Conservation (phyloP, 2,797 vertebrate genomes). For the Bryconaethiops microstoma region DNA sequence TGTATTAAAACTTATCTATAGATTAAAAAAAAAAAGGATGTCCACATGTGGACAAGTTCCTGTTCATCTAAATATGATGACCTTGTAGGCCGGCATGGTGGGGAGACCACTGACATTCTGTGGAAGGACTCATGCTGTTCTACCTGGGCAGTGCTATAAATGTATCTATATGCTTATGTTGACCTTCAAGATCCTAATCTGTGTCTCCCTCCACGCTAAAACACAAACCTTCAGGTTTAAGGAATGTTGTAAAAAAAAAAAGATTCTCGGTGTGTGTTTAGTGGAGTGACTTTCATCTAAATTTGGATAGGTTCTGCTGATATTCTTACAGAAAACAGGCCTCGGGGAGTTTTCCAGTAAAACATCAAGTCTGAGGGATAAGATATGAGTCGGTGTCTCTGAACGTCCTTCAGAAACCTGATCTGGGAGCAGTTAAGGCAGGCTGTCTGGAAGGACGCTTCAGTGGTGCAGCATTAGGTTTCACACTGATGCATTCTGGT, state of each 20-base stretch:
- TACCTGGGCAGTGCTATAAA: conserved; percentile 19
- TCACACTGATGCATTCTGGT: conserved; percentile 35
- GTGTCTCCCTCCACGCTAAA: neutral
- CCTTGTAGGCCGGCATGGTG: conserved; percentile 7
- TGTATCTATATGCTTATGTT: conserved; percentile 10
- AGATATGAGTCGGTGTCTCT: neutral
- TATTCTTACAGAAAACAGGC: neutral
- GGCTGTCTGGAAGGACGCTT: neutral
- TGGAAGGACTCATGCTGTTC: conserved; percentile 26
- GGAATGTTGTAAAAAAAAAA: neutral
- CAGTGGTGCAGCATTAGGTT: conserved; percentile 8
- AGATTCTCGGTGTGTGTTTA: neutral
- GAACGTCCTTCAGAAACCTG: neutral
- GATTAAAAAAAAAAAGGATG: neutral
- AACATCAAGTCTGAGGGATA: neutral
- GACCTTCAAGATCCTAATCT: conserved; percentile 30
- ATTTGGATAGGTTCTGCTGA: neutral
- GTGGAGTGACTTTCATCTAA: neutral
- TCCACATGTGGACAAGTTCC: neutral
- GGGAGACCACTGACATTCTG: conserved; percentile 36
- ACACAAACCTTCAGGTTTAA: neutral
- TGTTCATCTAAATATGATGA: conserved; percentile 12
- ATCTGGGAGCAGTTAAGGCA: neutral
- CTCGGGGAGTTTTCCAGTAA: neutral
- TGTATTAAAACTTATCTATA: neutral